phyloP scores from a whole-genome alignment of 64 coral and sea anemone species.

The Catalaphyllia jardinei region DNA sequence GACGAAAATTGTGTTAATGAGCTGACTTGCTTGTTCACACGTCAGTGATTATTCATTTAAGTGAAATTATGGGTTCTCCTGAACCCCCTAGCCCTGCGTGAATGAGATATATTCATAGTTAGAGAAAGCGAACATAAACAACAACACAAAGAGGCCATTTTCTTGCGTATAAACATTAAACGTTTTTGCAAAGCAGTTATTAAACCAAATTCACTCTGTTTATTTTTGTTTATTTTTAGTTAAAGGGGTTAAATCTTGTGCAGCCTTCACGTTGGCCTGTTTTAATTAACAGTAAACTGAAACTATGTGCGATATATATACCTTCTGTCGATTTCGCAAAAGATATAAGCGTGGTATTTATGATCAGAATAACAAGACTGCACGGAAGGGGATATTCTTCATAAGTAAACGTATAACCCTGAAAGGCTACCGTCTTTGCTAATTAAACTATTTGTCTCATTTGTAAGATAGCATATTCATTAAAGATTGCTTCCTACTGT shows the following conservation, averaged over 20 bases:
- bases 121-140: background rate
- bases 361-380: background rate
- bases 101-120: too few species aligned
- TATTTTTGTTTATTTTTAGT: background rate
- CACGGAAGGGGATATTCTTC: background rate
- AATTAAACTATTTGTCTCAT: too few species aligned
- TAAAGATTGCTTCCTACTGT: background rate
- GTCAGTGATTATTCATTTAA: background rate
- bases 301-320: slow-evolving; percentile 5
- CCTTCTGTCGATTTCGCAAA: background rate
- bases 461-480: background rate
- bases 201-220: background rate
- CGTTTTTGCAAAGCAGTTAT: background rate
- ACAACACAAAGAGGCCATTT: background rate
- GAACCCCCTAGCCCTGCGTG: too few species aligned
- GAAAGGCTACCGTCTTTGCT: background rate
- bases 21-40: background rate
- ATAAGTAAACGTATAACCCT: background rate
- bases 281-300: slow-evolving; percentile 38
- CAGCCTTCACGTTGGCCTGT: background rate
- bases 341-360: background rate
- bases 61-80: background rate
- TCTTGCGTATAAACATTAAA: background rate
- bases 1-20: background rate
- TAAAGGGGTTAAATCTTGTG: background rate